phyloP scores from a whole-genome alignment of 2,797 vertebrate species.

The Sphenodon punctatus region DNA sequence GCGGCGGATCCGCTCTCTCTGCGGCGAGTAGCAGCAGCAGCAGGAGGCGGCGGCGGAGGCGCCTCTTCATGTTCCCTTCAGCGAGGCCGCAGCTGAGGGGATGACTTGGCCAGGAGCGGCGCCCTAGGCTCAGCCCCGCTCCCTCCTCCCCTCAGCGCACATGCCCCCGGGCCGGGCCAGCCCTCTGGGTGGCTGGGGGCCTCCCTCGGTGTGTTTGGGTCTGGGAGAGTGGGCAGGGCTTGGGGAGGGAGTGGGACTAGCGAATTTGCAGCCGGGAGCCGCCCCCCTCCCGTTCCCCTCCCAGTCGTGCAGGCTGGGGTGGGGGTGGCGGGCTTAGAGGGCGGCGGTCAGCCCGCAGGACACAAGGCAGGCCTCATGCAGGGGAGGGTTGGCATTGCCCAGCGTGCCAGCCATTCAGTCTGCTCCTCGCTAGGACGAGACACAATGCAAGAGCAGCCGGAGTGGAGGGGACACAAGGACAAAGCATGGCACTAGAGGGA shows the following conservation, averaged over 20 bases:
- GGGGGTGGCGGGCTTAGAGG: background rate
- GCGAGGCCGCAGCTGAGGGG: background rate
- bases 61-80: slow-evolving; percentile 1
- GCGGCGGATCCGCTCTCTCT: background rate
- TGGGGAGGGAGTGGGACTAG: background rate
- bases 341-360: background rate
- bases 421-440: too few species aligned
- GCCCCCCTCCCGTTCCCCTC: background rate
- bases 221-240: background rate
- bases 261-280: background rate
- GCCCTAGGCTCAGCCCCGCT: background rate
- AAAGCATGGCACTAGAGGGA: background rate
- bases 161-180: rapidly evolving
- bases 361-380: background rate
- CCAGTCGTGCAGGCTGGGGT: background rate
- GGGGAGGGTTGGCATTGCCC: background rate
- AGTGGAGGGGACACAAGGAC: background rate
- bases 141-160: background rate
- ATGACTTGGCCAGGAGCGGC: slow-evolving; percentile 19
- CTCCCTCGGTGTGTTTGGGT: background rate
- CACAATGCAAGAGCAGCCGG: too few species aligned
- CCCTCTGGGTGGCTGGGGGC: rapidly evolving
- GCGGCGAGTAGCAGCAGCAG: too few species aligned
- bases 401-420: background rate
- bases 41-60: background rate